A percentile compares a stretch with the other conserved stretches of the same genome.
Conservation (phyloP, 2,113 vertebrate species). For the Chrysemys picta region DNA sequence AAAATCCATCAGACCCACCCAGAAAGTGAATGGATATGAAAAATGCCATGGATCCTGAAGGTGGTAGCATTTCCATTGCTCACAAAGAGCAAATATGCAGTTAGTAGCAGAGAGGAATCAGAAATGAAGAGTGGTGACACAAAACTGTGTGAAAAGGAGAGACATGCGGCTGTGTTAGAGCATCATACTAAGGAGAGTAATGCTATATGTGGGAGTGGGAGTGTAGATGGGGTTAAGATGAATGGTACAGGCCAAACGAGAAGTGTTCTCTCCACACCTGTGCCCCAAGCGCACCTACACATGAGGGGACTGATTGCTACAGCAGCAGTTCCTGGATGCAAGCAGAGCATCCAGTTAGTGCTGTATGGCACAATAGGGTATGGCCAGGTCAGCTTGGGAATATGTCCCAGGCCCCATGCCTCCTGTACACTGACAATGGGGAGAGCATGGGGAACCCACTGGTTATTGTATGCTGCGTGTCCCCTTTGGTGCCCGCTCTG, state of each 20-base stretch:
- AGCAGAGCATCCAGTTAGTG: background rate
- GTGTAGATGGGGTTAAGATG: background rate
- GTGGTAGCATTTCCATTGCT: conserved; percentile 46
- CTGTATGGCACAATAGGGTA: too few relatives aligned
- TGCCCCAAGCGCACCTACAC: background rate
- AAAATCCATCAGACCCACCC: background rate
- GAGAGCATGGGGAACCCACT: background rate
- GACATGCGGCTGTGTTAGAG: background rate
- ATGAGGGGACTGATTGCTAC: background rate
- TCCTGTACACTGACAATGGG: background rate
- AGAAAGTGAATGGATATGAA: background rate
- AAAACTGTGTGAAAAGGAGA: rapidly evolving
- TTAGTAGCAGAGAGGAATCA: background rate
- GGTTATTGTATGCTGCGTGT: background rate
- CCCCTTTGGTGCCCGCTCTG: background rate
- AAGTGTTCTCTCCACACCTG: background rate
- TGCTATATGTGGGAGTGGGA: background rate
- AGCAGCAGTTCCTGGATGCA: background rate
- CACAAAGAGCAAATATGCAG: background rate
- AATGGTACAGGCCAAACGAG: background rate
- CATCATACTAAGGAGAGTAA: too few relatives aligned
- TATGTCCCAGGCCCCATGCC: background rate
- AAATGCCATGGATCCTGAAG: conserved; percentile 32
- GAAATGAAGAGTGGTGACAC: background rate
- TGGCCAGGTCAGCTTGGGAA: background rate